Evolutionary conservation across 2,113 vertebrate genomes (phyloP).

Genomic region (Pelecanoides urinatrix): DNA sequence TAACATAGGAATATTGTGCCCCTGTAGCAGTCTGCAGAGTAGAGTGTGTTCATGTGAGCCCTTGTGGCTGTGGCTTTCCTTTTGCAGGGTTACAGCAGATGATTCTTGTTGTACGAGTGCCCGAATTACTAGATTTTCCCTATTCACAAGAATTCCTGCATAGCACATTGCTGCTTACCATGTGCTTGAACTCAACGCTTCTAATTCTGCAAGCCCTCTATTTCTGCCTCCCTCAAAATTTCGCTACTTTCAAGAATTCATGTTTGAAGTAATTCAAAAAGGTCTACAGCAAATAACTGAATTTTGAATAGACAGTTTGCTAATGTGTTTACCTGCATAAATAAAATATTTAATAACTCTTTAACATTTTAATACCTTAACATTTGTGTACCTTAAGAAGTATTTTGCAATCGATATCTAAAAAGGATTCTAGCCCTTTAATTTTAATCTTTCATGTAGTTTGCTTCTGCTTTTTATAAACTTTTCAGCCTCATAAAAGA

Average conservation of each 20-base stretch:
- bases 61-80: neutral
- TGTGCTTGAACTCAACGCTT: neutral
- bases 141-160: neutral
- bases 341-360: neutral
- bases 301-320: neutral
- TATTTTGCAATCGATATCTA: neutral
- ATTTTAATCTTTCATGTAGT: neutral
- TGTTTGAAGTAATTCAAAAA: neutral
- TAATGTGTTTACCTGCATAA: neutral
- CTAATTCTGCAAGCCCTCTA: neutral
- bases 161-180: neutral
- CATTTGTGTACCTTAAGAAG: neutral
- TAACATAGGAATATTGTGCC: neutral
- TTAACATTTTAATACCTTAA: neutral
- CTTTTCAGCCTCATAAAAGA: neutral
- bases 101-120: accelerated
- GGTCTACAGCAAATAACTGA: neutral
- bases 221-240: neutral
- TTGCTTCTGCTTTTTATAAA: neutral
- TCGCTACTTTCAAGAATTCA: neutral
- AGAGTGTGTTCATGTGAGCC: neutral
- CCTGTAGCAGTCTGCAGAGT: neutral
- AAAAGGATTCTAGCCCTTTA: neutral
- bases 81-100: neutral
- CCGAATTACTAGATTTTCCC: neutral